Conservation (phyloP, 1,140 invertebrate genomes). For the Acromyrmex echinatior region DNA sequence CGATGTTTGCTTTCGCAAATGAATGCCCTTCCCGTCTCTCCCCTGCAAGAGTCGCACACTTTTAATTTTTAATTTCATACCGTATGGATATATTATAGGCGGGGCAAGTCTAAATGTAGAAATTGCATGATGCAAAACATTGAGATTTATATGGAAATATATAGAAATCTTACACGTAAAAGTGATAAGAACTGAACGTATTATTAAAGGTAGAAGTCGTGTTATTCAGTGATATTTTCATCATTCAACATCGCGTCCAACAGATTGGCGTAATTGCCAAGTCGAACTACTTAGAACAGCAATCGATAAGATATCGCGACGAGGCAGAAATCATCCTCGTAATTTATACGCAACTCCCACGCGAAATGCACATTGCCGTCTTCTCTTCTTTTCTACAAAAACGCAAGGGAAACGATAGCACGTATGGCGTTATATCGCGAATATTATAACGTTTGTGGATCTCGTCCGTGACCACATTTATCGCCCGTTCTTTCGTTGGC, state of each 20-base stretch:
- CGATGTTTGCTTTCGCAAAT: slow-evolving; percentile 74
- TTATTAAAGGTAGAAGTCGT: neutral
- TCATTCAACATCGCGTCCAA: neutral
- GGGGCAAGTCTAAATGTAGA: neutral
- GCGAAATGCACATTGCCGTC: slow-evolving; percentile 7
- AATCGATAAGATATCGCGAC: slow-evolving; percentile 29
- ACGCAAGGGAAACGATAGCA: neutral
- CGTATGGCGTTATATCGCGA: slow-evolving; percentile 14
- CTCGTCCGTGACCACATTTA: slow-evolving; percentile 18
- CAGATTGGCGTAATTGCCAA: slow-evolving; percentile 8
- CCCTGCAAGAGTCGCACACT: neutral
- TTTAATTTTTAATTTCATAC: neutral
- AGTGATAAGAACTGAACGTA: neutral
- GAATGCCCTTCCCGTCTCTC: slow-evolving; percentile 62
- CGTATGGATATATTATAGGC: neutral
- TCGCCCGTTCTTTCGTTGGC: slow-evolving; percentile 28
- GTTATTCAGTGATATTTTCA: slow-evolving; percentile 19
- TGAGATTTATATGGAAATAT: neutral
- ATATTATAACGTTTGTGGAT: slow-evolving; percentile 3
- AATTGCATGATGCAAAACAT: neutral
- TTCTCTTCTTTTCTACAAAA: neutral
- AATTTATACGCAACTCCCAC: slow-evolving; percentile 34
- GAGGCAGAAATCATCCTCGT: slow-evolving; percentile 21
- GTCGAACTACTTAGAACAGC: neutral
- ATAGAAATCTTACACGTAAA: neutral